Percentiles rank a stretch among this genome's conserved stretches.
Conservation (phyloP, 2,113 vertebrate genomes). For the Perca fluviatilis region DNA sequence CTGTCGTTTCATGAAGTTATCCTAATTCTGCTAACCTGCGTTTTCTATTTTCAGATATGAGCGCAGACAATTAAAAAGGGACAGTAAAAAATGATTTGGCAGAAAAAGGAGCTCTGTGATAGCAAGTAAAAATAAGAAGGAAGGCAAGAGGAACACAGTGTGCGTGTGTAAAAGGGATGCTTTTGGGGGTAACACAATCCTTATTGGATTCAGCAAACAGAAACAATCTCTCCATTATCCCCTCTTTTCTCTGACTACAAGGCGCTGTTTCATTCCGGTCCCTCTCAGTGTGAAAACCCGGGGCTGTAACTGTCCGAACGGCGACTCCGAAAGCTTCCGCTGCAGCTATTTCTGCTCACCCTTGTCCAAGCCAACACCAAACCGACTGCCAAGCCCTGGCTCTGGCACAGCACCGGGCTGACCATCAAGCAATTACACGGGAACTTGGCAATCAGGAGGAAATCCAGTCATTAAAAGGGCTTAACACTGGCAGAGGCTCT, state of each 20-base stretch:
- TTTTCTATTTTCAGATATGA: constrained; percentile 69
- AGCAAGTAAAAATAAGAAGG: constrained; percentile 3
- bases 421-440: constrained; percentile 83
- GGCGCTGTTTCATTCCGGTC: constrained; percentile 47
- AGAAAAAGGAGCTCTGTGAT: constrained; percentile 8
- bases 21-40: constrained; percentile 47
- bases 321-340: constrained; percentile 60
- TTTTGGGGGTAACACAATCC: constrained; percentile 57
- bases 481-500: constrained; percentile 74
- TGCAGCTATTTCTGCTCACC: constrained; percentile 66
- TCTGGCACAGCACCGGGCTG: constrained; percentile 70
- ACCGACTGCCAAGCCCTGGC: constrained; percentile 57
- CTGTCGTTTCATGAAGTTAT: constrained; percentile 15
- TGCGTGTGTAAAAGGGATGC: constrained; percentile 46
- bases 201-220: constrained; percentile 53
- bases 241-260: constrained; percentile 55
- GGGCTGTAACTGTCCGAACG: constrained; percentile 53
- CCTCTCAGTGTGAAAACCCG: constrained; percentile 65
- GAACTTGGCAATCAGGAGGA: constrained; percentile 79
- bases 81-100: constrained; percentile 41
- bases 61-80: constrained; percentile 39
- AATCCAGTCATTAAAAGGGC: constrained; percentile 80
- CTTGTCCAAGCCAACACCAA: constrained; percentile 61
- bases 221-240: constrained; percentile 70
- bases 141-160: constrained; percentile 4